These are phyloP conservation scores for Apotomis betuletana DNA, from an alignment of 2,888 invertebrate genomes.

Conservation along the genomic window DNA sequence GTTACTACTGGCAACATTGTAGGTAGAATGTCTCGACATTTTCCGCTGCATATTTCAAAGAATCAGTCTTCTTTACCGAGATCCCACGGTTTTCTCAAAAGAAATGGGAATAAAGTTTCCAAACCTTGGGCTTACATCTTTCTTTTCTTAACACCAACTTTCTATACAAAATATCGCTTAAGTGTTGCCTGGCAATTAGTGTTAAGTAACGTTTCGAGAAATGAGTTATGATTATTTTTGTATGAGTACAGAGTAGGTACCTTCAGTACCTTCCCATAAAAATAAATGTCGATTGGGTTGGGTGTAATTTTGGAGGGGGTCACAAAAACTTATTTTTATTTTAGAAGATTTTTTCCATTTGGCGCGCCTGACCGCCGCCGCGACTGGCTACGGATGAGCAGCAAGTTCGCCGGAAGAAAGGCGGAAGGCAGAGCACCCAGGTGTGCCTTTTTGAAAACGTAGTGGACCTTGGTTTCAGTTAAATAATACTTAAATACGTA, in stretches of 20 bases:
- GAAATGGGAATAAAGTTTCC: neutral
- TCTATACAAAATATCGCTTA: conserved; percentile 10
- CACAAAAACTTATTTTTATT: too few species aligned
- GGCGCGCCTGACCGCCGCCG: too few species aligned
- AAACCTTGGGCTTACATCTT: conserved; percentile 1
- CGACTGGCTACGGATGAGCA: too few species aligned
- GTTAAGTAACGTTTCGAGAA: neutral
- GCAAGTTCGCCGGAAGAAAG: too few species aligned
- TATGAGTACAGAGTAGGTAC: neutral
- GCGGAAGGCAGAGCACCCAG: too few species aligned
- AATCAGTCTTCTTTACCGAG: conserved; percentile 1
- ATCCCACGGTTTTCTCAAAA: conserved; percentile 17
- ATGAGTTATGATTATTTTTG: too few species aligned
- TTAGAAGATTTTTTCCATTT: too few species aligned
- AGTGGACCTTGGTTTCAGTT: too few species aligned
- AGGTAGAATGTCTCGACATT: conserved; percentile 6
- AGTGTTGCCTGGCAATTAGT: neutral
- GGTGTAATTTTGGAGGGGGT: too few species aligned
- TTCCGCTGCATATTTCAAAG: conserved; percentile 17
- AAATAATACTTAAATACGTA: too few species aligned
- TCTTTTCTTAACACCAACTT: conserved; percentile 3
- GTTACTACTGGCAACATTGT: conserved; percentile 9
- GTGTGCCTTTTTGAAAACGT: too few species aligned
- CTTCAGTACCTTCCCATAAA: neutral
- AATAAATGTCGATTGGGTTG: neutral